Percentiles rank a stretch among this genome's conserved stretches.
These are phyloP conservation scores for Cinara cedri DNA, from an alignment of 2,888 invertebrate species.

Conservation along the genomic window DNA sequence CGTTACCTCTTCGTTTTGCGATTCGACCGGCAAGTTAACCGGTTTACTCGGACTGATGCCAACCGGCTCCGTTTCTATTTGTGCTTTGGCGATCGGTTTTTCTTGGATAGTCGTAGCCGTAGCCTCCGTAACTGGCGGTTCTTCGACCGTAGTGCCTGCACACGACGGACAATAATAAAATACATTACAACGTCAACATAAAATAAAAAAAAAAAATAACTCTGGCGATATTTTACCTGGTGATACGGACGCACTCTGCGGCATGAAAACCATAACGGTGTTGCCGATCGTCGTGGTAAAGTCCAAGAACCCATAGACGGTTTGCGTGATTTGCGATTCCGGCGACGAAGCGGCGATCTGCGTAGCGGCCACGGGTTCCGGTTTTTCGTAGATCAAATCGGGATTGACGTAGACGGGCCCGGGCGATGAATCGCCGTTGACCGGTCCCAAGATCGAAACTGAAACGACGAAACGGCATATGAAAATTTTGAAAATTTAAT, in stretches of 20 bases:
- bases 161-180: no score
- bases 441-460: constrained; percentile 16
- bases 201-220: no score
- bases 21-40: background rate
- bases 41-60: constrained; percentile 47
- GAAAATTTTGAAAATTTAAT: no score
- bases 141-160: constrained; percentile 16
- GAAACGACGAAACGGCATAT: background rate
- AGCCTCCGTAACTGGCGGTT: background rate
- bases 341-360: background rate
- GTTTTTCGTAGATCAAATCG: constrained; percentile 23
- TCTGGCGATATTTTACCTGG: constrained; percentile 31
- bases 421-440: background rate
- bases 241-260: constrained; percentile 74
- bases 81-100: constrained; percentile 11
- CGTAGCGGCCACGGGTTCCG: constrained; percentile 25
- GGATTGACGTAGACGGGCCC: constrained; percentile 46
- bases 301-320: constrained; percentile 91
- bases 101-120: background rate
- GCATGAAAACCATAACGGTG: constrained; percentile 93
- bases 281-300: constrained; percentile 93
- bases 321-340: constrained; percentile 72
- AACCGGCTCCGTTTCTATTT: background rate
- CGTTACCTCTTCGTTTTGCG: constrained; percentile 28
- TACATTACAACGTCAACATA: background rate